A percentile compares a stretch with the other conserved stretches of the same genome.
phyloP scores from a whole-genome alignment of 2,888 invertebrate species.

The Brassicogethes aeneus region DNA sequence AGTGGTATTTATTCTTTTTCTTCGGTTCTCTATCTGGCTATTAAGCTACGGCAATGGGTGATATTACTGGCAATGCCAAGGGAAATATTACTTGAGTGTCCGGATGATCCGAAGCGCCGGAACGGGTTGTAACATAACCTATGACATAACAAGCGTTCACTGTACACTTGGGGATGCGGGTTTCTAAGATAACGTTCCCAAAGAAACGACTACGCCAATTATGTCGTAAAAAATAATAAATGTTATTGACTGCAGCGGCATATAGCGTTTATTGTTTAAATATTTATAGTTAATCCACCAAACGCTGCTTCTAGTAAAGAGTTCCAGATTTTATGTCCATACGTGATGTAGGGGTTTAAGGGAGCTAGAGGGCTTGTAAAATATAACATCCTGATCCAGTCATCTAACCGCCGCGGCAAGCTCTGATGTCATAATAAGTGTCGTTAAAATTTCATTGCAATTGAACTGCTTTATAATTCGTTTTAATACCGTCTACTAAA shows the following conservation, averaged over 20 bases:
- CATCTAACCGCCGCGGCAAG: constrained; percentile 5
- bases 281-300: too few species aligned
- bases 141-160: constrained; percentile 27
- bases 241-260: constrained; percentile 6
- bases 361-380: too few species aligned
- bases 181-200: constrained; percentile 23
- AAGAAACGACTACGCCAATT: constrained; percentile 17
- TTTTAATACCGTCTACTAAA: neutral
- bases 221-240: constrained; percentile 1
- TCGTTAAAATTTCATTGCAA: constrained; percentile 8
- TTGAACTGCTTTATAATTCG: neutral
- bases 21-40: too few species aligned
- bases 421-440: constrained; percentile 5
- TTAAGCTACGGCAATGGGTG: neutral
- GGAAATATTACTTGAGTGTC: constrained; percentile 29
- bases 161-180: constrained; percentile 21
- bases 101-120: constrained; percentile 24
- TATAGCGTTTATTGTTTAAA: too few species aligned
- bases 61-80: constrained; percentile 9
- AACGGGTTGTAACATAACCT: constrained; percentile 21
- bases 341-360: too few species aligned
- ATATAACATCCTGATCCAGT: neutral
- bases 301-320: too few species aligned
- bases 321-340: neutral
- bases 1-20: too few species aligned